These are phyloP conservation scores for Nomada ferruginata DNA, from an alignment of 2,888 invertebrate genomes.

Conservation along the genomic window DNA sequence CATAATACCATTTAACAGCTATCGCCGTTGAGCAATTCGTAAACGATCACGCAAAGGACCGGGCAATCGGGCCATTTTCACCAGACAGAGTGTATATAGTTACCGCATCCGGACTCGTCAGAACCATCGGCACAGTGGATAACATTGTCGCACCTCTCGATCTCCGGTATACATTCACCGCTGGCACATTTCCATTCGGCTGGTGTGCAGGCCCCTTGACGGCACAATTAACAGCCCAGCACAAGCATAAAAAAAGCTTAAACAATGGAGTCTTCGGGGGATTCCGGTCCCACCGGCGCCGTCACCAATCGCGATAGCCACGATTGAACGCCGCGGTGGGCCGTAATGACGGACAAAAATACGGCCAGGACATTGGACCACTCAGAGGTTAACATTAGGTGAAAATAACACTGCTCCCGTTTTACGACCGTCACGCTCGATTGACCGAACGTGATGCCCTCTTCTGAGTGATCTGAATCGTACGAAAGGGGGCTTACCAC, in stretches of 20 bases:
- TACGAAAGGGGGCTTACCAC: slow-evolving; percentile 78
- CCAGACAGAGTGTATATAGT: slow-evolving; percentile 63
- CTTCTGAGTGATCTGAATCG: slow-evolving; percentile 21
- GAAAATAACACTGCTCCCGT: no score
- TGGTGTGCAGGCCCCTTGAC: slow-evolving; percentile 77
- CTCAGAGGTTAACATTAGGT: no score
- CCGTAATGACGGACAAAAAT: no score
- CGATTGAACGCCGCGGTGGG: no score
- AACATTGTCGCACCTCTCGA: slow-evolving; percentile 86
- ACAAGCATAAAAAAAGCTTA: slow-evolving; percentile 66
- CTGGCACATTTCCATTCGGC: slow-evolving; percentile 85
- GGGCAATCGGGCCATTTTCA: slow-evolving; percentile 50
- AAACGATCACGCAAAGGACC: not conserved
- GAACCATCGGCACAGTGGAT: slow-evolving; percentile 84
- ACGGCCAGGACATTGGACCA: no score
- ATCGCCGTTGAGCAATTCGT: not conserved
- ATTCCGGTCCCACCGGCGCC: not conserved
- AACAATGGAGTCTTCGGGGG: slow-evolving; percentile 6
- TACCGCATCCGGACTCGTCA: slow-evolving; percentile 85
- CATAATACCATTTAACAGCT: not conserved
- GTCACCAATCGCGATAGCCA: no score
- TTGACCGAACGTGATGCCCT: not conserved
- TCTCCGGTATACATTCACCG: slow-evolving; percentile 86
- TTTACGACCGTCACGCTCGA: no score
- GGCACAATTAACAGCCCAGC: slow-evolving; percentile 67